A percentile compares a stretch with the other conserved stretches of the same genome.
Evolutionary conservation across 2,888 invertebrate genomes (phyloP).

Genomic region (Drosophila limbata): DNA sequence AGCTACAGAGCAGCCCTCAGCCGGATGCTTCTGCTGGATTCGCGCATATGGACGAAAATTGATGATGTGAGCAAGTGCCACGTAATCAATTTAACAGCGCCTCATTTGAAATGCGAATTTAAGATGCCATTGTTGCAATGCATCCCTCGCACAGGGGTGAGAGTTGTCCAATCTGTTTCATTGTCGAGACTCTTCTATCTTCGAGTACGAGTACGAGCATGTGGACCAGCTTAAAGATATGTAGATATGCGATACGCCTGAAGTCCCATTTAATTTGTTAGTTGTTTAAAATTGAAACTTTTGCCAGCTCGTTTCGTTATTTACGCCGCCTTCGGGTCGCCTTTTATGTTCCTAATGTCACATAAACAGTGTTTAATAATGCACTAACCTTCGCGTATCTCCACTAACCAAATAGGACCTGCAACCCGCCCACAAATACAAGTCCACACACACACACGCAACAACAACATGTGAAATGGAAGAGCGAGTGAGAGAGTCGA

Average conservation of each 20-base stretch:
- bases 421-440: constrained; percentile 21
- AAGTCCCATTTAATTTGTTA: constrained; percentile 22
- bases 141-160: constrained; percentile 24
- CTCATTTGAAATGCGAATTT: constrained; percentile 78
- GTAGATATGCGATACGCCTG: constrained; percentile 34
- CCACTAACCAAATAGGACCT: constrained; percentile 74
- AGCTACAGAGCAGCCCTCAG: constrained; percentile 30
- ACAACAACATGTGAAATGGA: constrained; percentile 1
- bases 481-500: no score
- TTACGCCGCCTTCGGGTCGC: constrained; percentile 41
- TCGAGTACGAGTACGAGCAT: background rate
- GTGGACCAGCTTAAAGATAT: constrained; percentile 3
- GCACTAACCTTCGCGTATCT: constrained; percentile 69
- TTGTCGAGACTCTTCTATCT: constrained; percentile 10
- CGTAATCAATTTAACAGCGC: constrained; percentile 76
- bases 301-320: constrained; percentile 44
- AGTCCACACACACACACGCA: background rate
- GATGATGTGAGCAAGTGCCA: constrained; percentile 79
- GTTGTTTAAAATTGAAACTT: constrained; percentile 26
- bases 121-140: constrained; percentile 72
- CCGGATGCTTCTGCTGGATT: constrained; percentile 43
- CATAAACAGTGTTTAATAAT: constrained; percentile 80
- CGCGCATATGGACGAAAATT: constrained; percentile 76
- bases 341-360: constrained; percentile 82
- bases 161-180: constrained; percentile 29